Evolutionary conservation across 2,888 invertebrate genomes (phyloP), one percentile per base, ranked within the genome.

Genomic region (Colletes collaris): DNA sequence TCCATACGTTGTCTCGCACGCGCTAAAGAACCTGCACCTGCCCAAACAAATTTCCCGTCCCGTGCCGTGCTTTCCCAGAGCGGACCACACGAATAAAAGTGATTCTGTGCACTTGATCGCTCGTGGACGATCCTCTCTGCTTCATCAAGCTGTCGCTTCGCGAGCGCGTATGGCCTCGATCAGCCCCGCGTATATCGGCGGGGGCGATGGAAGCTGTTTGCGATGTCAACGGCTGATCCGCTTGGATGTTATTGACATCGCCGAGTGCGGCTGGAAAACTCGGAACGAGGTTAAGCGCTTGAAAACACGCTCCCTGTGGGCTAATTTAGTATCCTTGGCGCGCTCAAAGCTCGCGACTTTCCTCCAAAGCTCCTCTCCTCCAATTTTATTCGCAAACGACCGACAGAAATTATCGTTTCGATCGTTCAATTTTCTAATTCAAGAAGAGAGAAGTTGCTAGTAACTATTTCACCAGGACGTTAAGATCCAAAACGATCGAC

Each of bases 141-240:
- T 80, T 77, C 85, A 67, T 73, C 86, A 82, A 82, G 69, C 76
- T 82, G 85, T 84, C 86, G 75, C 44, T 71, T 67, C 46, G 44
- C 53, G 44, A 58, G 58, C 73, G 40, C 37, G 49, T 69, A 72
- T 50, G 50, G 27, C 46, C 67, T 19, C 52, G 66, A 67, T 76
- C 44, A 46, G 44, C 10, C 10, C 2, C 44, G 44, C 10, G 44
- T 7, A 46, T 8, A 10, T 10, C 8, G 7, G 58, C 27, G 13
- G 8, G 10, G 8, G 44, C 44, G 44, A 10, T 46, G 10, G 8
- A 46, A 8, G 44, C 44, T 85, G 84, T 83, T 86, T 79, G 76
- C 86, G 50, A 72, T 86, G 85, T 84, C 79, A 82, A 77, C 79
- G 85, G 84, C 86, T 85, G 81, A 86, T 84, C 86, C 83, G 79